A percentile compares a stretch with the other conserved stretches of the same genome.
Conservation (phyloP, 2,113 vertebrate genomes). For the Eonycteris spelaea region DNA sequence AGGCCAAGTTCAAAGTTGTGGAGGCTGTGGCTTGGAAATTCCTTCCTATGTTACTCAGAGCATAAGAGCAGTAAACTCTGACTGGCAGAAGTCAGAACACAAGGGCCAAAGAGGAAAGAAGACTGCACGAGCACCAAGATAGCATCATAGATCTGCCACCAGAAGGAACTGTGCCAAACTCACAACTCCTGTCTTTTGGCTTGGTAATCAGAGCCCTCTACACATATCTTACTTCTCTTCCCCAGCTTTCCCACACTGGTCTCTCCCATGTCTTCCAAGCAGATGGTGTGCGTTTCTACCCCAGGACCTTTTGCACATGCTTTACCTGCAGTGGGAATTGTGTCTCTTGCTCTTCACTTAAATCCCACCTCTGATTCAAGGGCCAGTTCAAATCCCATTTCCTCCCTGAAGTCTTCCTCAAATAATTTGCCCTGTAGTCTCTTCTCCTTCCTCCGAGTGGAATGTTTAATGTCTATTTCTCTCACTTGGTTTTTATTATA, state of each 20-base stretch:
- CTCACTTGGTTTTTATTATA: background rate
- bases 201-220: background rate
- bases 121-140: background rate
- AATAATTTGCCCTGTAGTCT: background rate
- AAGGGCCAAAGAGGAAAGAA: background rate
- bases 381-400: background rate
- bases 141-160: background rate
- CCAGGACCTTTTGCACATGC: background rate
- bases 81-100: background rate
- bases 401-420: background rate
- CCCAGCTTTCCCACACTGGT: background rate
- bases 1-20: background rate
- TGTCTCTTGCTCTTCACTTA: background rate
- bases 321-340: background rate
- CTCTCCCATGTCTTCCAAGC: background rate
- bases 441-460: background rate
- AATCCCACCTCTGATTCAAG: background rate
- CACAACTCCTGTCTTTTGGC: background rate
- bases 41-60: background rate
- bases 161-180: background rate
- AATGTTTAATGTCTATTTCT: background rate
- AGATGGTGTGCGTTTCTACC: background rate
- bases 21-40: background rate
- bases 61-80: background rate
- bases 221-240: background rate